A percentile compares a stretch with the other conserved stretches of the same genome.
phyloP scores from a whole-genome alignment of 1,140 invertebrate species.

The Euglossa dilemma region DNA sequence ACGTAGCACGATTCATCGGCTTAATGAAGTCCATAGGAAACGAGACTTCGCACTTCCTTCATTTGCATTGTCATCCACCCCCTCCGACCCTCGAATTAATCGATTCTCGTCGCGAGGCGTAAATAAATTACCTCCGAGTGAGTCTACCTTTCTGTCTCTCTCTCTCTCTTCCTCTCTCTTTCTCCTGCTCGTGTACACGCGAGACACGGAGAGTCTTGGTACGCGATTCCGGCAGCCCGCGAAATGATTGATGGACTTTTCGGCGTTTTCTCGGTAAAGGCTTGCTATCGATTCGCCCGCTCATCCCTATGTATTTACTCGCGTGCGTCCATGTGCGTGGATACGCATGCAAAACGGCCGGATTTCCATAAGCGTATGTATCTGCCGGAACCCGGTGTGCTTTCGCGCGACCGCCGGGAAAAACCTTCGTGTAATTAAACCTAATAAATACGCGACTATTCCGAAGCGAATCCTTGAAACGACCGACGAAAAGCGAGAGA shows the following conservation, averaged over 20 bases:
- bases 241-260: constrained; percentile 72
- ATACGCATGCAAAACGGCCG: constrained; percentile 29
- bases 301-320: constrained; percentile 66
- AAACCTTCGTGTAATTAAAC: constrained; percentile 21
- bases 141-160: constrained; percentile 1
- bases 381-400: background rate
- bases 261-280: constrained; percentile 63
- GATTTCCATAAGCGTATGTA: constrained; percentile 45
- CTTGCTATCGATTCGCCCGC: constrained; percentile 61
- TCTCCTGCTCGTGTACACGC: background rate
- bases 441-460: background rate
- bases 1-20: background rate
- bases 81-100: constrained; percentile 45
- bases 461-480: background rate
- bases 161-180: background rate
- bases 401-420: background rate
- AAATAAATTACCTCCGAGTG: constrained; percentile 60
- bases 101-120: constrained; percentile 59
- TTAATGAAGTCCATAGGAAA: constrained; percentile 16
- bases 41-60: constrained; percentile 21
- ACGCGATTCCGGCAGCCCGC: constrained; percentile 37
- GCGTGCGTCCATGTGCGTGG: constrained; percentile 25
- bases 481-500: no score
- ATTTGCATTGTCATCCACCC: constrained; percentile 33
- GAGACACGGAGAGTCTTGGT: constrained; percentile 5